Evolutionary conservation across 2,113 vertebrate species (phyloP), one percentile per base, ranked within the genome.

Genomic region (Andinoacara biseriatus): DNA sequence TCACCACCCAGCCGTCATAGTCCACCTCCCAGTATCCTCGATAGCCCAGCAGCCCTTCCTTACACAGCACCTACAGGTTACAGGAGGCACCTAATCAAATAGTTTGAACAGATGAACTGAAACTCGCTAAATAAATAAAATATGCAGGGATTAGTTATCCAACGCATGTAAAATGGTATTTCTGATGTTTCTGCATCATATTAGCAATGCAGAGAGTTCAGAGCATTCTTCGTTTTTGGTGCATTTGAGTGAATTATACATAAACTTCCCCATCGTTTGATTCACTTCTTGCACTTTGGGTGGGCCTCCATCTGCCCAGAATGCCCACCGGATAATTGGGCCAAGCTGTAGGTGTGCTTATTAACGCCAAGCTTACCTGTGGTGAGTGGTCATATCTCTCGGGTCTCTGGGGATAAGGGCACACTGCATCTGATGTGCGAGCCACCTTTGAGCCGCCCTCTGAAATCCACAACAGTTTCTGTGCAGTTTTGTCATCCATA

Each of bases 11-110:
- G 58, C 96, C 96, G 0, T 91, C 83, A 26, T 80, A 96, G 60
- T 93, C 93, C 89, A 95, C 94, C 88, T 96, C 96, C 95, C 95
- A 96, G 92, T 96, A 96, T 1, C 91, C 95, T 1, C 95, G 92
- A 1, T 22, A 35, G 10, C 94, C 95, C 79, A 86, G 76, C n/a
- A 96, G 56, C 1, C 81, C 89, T 84, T 96, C 92, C 81, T 95
- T 96, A 82, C 93, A 95, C 65, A 96, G 90, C 10, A 95, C 96
- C 95, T 96, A 17, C 75, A 80, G 33, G 22, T 15, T 18, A 52
- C 14, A 46, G 0, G 7, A 20, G 5, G 10, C 35, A 1, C 49
- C 26, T 26, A 26, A 26, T 26, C 26, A 26, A 26, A 26, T 26
- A 26, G 26, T 26, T 2, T 26, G 26, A 26, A 26, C 26, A 26